A percentile compares a stretch with the other conserved stretches of the same genome.
phyloP scores from a whole-genome alignment of 2,797 vertebrate species.

The Anableps anableps region DNA sequence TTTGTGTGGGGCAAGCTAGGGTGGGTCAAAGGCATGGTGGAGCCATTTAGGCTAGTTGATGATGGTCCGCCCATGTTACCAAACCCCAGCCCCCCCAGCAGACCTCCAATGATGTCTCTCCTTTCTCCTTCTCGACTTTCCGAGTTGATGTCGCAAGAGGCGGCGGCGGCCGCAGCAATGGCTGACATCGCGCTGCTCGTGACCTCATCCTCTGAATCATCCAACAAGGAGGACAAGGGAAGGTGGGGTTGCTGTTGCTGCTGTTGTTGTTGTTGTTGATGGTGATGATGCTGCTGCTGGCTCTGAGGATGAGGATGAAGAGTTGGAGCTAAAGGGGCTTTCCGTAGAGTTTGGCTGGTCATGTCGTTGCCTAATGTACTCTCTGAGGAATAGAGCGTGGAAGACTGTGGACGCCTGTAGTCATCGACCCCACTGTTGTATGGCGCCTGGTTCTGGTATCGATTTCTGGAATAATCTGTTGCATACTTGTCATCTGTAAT shows the following conservation, averaged over 20 bases:
- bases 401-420: conserved; percentile 75
- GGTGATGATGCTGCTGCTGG: conserved; percentile 76
- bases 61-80: conserved; percentile 78
- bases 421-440: conserved; percentile 74
- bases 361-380: conserved; percentile 70
- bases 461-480: conserved; percentile 78
- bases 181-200: conserved; percentile 86
- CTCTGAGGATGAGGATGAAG: conserved; percentile 83
- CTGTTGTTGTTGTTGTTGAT: conserved; percentile 46
- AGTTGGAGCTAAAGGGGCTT: conserved; percentile 85
- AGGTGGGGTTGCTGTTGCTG: conserved; percentile 75
- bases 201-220: conserved; percentile 86
- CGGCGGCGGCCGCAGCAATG: conserved; percentile 83
- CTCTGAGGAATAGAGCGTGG: conserved; percentile 75
- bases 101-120: conserved; percentile 84
- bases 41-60: conserved; percentile 77
- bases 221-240: conserved; percentile 83
- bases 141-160: conserved; percentile 80
- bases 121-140: conserved; percentile 81
- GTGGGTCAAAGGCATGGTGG: conserved; percentile 82
- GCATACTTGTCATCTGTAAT: conserved; percentile 76
- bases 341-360: conserved; percentile 80
- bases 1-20: conserved; percentile 75
- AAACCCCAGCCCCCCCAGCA: conserved; percentile 84
- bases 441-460: conserved; percentile 76